phyloP scores from a whole-genome alignment of 2,888 invertebrate species.

The Spicauda simplicius region DNA sequence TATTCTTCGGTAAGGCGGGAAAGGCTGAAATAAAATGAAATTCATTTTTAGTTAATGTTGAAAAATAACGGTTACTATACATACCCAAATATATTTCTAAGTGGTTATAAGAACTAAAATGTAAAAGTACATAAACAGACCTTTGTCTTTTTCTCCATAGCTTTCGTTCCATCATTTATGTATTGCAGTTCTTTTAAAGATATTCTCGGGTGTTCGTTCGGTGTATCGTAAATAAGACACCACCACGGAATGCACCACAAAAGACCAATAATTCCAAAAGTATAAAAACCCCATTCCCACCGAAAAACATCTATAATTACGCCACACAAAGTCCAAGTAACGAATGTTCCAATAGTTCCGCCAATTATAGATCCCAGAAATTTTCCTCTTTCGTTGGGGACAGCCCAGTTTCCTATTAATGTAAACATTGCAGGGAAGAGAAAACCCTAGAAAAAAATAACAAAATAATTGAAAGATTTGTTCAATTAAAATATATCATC shows the following conservation, averaged over 20 bases:
- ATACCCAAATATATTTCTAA: too few species aligned
- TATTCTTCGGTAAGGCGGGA: constrained; percentile 83
- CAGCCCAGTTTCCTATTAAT: constrained; percentile 86
- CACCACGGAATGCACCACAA: constrained; percentile 75
- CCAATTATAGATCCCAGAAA: constrained; percentile 85
- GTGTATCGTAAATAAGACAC: constrained; percentile 78
- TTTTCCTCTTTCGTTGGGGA: constrained; percentile 85
- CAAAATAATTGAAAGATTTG: too few species aligned
- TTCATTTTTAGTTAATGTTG: background rate
- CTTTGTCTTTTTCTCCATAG: constrained; percentile 26
- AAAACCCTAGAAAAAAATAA: constrained; percentile 59
- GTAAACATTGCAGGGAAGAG: constrained; percentile 79
- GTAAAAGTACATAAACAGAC: background rate
- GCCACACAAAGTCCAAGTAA: constrained; percentile 84
- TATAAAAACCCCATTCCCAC: constrained; percentile 86
- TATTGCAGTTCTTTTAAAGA: constrained; percentile 75
- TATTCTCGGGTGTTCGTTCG: constrained; percentile 81
- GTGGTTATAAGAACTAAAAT: too few species aligned
- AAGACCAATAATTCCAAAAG: constrained; percentile 70
- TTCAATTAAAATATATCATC: too few species aligned
- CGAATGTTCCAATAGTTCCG: constrained; percentile 85
- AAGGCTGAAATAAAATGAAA: constrained; percentile 56
- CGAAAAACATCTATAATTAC: constrained; percentile 76
- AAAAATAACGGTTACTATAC: too few species aligned
- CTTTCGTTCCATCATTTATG: constrained; percentile 60